These are phyloP conservation scores for Percopsis transmontana DNA, from an alignment of 2,113 vertebrate genomes.

Conservation along the genomic window DNA sequence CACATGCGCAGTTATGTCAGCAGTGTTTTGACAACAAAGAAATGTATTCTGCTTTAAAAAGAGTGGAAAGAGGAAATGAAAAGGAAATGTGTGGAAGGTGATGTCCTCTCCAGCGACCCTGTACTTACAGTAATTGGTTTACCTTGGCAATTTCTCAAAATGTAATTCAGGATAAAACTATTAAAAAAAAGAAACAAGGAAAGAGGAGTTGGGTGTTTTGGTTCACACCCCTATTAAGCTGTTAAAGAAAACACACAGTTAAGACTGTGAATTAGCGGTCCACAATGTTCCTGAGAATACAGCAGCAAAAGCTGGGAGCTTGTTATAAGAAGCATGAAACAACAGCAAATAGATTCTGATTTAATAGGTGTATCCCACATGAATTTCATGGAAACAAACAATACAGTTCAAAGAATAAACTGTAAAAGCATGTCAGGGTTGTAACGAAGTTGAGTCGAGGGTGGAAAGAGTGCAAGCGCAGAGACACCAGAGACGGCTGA, in stretches of 20 bases:
- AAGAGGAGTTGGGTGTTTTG: slow-evolving; percentile 25
- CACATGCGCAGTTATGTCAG: no score
- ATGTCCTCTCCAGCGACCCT: slow-evolving; percentile 25
- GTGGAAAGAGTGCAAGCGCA: no score
- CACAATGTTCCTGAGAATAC: slow-evolving; percentile 30
- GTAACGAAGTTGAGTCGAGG: no score
- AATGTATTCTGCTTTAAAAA: neutral
- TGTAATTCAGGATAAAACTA: slow-evolving; percentile 25
- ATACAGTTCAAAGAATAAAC: slow-evolving; percentile 21
- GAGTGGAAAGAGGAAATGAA: neutral
- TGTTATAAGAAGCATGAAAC: slow-evolving; percentile 7
- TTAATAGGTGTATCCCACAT: slow-evolving; percentile 6
- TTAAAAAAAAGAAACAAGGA: slow-evolving; percentile 1
- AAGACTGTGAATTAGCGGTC: slow-evolving; percentile 41
- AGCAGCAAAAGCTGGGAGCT: slow-evolving; percentile 18
- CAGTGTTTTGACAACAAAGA: no score
- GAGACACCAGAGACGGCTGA: no score
- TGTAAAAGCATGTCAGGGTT: no score
- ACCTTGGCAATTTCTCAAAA: slow-evolving; percentile 50
- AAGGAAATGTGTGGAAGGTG: slow-evolving; percentile 4
- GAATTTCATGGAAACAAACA: slow-evolving; percentile 12
- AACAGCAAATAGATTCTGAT: neutral
- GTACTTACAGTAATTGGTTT: slow-evolving; percentile 53
- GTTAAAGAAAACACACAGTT: slow-evolving; percentile 34
- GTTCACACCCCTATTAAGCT: slow-evolving; percentile 32